Evolutionary conservation across 2,113 vertebrate species (phyloP).

Genomic region (Xyliphius kryptos): DNA sequence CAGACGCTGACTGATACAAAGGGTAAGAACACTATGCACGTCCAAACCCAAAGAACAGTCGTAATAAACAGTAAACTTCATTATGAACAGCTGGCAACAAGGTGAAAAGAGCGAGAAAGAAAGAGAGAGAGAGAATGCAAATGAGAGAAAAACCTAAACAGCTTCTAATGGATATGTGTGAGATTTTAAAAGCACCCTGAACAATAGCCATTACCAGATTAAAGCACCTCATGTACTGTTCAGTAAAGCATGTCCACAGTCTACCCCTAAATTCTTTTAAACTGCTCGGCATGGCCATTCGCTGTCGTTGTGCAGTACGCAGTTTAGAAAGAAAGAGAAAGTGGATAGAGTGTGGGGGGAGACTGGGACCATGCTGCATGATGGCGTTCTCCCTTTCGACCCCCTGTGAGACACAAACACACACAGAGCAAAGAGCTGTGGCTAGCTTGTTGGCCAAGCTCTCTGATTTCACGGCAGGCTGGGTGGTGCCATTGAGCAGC

Average conservation of each 20-base stretch:
- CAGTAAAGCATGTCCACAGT: constrained; percentile 44
- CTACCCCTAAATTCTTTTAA: constrained; percentile 45
- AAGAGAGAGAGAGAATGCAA: too few species aligned
- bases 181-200: constrained; percentile 39
- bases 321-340: too few species aligned
- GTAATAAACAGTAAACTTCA: constrained; percentile 38
- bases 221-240: constrained; percentile 45
- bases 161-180: constrained; percentile 46
- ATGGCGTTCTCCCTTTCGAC: too few species aligned
- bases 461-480: constrained; percentile 54
- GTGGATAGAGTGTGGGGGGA: too few species aligned
- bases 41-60: constrained; percentile 35
- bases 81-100: constrained; percentile 59
- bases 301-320: constrained; percentile 29
- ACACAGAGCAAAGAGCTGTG: constrained; percentile 14
- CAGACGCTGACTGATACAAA: constrained; percentile 24
- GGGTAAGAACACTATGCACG: constrained; percentile 15
- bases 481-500: constrained; percentile 52
- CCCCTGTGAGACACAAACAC: constrained; percentile 3
- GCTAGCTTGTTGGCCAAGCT: constrained; percentile 44
- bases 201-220: constrained; percentile 48
- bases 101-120: constrained; percentile 63
- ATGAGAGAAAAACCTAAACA: too few species aligned
- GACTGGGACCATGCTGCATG: too few species aligned
- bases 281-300: constrained; percentile 29